phyloP scores from a whole-genome alignment of 92 coral and sea anemone species.

The Parazoanthus swiftii region DNA sequence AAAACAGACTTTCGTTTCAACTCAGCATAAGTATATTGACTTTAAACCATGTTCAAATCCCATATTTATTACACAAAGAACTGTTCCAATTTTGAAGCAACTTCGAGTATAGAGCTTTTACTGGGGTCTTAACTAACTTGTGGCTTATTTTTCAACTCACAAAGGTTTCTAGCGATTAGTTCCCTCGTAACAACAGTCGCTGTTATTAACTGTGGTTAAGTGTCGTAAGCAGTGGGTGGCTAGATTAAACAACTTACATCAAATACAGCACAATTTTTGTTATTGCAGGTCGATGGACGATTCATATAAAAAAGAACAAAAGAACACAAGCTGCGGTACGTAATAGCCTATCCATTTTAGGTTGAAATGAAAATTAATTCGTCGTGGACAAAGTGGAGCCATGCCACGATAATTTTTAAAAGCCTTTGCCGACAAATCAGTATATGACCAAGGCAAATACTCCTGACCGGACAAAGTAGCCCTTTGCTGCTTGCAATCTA shows the following conservation, averaged over 20 bases:
- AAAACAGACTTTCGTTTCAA: not conserved
- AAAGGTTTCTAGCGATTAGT: not conserved
- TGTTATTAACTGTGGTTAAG: not conserved
- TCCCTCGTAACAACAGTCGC: not conserved
- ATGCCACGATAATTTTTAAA: not conserved
- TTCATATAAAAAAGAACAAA: too few relatives aligned
- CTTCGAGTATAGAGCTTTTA: too few relatives aligned
- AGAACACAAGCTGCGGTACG: not conserved
- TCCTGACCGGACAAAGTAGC: not conserved
- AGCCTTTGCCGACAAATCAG: not conserved
- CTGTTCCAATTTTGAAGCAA: not conserved
- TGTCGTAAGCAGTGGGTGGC: not conserved
- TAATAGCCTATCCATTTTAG: not conserved
- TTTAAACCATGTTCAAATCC: not conserved
- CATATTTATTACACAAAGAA: too few relatives aligned
- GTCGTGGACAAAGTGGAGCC: not conserved
- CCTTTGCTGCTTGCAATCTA: not conserved
- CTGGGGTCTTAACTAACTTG: not conserved
- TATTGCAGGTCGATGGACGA: not conserved
- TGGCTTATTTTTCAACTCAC: not conserved
- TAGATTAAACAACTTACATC: not conserved
- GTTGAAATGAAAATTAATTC: not conserved
- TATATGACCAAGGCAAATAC: not conserved
- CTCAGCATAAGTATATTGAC: not conserved
- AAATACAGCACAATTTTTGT: not conserved